Evolutionary conservation across 2,797 vertebrate species (phyloP).

Genomic region (Tiaroga cobitis): DNA sequence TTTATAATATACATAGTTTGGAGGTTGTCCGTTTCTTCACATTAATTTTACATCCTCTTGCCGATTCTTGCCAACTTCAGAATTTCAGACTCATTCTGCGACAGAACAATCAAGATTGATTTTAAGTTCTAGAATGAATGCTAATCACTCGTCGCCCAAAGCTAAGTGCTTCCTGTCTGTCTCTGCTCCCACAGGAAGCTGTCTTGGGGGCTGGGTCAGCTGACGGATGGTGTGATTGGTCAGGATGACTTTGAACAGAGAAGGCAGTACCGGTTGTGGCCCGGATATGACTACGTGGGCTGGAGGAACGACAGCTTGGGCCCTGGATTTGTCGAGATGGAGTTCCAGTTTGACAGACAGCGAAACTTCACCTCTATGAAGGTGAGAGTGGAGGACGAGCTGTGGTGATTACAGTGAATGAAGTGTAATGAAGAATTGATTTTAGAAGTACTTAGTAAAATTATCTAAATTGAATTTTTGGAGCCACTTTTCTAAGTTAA

Average conservation of each 20-base stretch:
- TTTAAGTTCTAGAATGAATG: slow-evolving; percentile 10
- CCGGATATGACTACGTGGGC: slow-evolving; percentile 86
- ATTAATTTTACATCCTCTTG: not conserved
- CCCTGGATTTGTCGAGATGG: slow-evolving; percentile 79
- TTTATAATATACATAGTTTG: not conserved
- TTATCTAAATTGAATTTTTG: not conserved
- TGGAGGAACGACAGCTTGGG: slow-evolving; percentile 83
- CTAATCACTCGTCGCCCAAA: slow-evolving; percentile 24
- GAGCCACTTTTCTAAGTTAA: not conserved
- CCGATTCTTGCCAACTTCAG: not conserved
- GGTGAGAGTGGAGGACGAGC: slow-evolving; percentile 63
- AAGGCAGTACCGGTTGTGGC: slow-evolving; percentile 80
- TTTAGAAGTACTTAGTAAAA: not conserved
- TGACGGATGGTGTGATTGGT: slow-evolving; percentile 83
- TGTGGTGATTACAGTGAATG: not conserved
- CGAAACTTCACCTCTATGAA: slow-evolving; percentile 89
- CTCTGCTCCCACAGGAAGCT: slow-evolving; percentile 74
- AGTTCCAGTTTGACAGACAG: slow-evolving; percentile 83
- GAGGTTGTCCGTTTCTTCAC: slow-evolving; percentile 1
- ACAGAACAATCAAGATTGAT: slow-evolving; percentile 36
- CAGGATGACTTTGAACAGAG: slow-evolving; percentile 80
- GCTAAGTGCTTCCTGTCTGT: slow-evolving; percentile 41
- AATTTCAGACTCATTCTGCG: not conserved
- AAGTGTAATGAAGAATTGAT: not conserved
- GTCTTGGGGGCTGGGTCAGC: slow-evolving; percentile 81